phyloP scores from a whole-genome alignment of 2,888 invertebrate genomes.

The Leucophenga maculata region DNA sequence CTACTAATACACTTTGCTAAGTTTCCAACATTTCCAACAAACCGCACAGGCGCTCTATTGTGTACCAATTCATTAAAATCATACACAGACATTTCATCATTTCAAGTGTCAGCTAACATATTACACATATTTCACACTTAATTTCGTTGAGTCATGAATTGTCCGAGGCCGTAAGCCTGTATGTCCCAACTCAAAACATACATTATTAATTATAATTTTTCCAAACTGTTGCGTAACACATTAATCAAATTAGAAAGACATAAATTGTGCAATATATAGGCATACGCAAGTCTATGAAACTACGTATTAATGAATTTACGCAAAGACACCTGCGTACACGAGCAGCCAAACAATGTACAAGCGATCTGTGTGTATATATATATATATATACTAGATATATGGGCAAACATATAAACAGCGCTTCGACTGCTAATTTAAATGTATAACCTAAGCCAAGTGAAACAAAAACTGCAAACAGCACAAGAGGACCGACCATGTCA shows the following conservation, averaged over 20 bases:
- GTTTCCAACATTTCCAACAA: too few species aligned
- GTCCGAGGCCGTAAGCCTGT: too few species aligned
- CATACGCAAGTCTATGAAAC: not conserved
- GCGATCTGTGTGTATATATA: not conserved
- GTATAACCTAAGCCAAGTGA: not conserved
- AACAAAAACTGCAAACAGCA: not conserved
- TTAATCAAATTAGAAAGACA: constrained; percentile 5
- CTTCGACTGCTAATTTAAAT: constrained; percentile 19
- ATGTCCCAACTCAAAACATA: not conserved
- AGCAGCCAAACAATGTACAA: not conserved
- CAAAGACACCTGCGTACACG: not conserved
- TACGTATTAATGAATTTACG: constrained; percentile 5
- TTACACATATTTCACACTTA: too few species aligned
- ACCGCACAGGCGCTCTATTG: too few species aligned
- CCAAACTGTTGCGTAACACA: constrained; percentile 20
- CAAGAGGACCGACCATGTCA: not conserved
- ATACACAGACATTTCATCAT: not conserved
- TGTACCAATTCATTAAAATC: not conserved
- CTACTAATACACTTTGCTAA: too few species aligned
- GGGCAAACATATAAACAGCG: not conserved
- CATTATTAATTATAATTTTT: constrained; percentile 19
- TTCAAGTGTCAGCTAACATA: too few species aligned
- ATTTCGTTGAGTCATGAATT: too few species aligned
- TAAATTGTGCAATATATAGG: not conserved
- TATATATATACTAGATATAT: not conserved